phyloP scores from a whole-genome alignment of 2,113 vertebrate species.

The Australoheros scitulus region DNA sequence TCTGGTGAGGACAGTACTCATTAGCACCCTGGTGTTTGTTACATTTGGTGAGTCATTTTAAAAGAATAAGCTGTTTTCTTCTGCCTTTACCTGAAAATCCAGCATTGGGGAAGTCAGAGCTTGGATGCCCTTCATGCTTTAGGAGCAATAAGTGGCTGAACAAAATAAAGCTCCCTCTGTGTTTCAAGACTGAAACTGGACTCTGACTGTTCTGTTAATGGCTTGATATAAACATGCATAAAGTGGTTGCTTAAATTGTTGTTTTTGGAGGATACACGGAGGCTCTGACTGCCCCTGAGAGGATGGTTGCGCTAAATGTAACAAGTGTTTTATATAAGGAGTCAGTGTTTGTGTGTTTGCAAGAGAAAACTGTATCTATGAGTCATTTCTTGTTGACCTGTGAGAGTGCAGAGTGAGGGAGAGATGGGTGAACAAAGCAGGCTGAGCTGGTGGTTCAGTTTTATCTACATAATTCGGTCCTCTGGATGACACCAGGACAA shows the following conservation, averaged over 20 bases:
- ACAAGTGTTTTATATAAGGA: constrained; percentile 5
- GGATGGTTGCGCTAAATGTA: not conserved
- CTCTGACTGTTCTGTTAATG: not conserved
- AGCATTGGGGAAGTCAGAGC: not conserved
- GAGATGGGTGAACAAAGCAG: not conserved
- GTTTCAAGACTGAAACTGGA: not conserved
- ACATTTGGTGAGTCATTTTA: not conserved
- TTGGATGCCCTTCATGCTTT: constrained; percentile 47
- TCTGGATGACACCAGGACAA: constrained; percentile 2
- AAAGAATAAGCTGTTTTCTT: not conserved
- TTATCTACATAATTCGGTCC: not conserved
- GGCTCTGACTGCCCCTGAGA: not conserved
- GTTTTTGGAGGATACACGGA: not conserved
- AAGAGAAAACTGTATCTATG: not conserved
- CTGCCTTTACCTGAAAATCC: not conserved
- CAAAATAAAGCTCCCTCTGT: constrained; percentile 6
- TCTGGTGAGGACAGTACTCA: not conserved
- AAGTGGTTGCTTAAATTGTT: not conserved
- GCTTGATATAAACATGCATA: not conserved
- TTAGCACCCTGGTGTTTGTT: not conserved
- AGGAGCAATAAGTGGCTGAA: constrained; percentile 21
- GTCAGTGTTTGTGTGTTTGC: not conserved
- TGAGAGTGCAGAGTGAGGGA: not conserved
- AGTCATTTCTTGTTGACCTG: constrained; percentile 1
- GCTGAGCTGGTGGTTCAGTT: constrained; percentile 17